These are phyloP conservation scores for Aphis craccivora DNA, from an alignment of 1,140 invertebrate species.

Conservation along the genomic window DNA sequence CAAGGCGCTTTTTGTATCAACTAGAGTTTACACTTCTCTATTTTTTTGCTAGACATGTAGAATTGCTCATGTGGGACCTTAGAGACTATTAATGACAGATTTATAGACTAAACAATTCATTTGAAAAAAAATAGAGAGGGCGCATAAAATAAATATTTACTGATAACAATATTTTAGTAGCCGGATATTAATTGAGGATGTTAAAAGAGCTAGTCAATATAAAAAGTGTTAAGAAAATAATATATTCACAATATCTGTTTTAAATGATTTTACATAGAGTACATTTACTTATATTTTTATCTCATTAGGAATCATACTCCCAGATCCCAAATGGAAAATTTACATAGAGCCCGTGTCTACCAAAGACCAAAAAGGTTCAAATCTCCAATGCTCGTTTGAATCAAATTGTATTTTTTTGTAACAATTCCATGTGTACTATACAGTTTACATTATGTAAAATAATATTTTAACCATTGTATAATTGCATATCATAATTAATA, in stretches of 20 bases:
- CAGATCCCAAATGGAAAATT: background rate
- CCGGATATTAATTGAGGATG: constrained; percentile 18
- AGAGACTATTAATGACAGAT: constrained; percentile 44
- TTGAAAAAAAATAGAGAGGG: constrained; percentile 19
- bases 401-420: background rate
- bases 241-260: background rate
- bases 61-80: background rate
- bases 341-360: background rate
- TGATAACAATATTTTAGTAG: constrained; percentile 6
- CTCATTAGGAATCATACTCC: background rate
- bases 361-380: background rate
- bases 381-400: background rate
- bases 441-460: too few species aligned
- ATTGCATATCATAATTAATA: background rate
- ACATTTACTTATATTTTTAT: background rate
- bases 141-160: constrained; percentile 22
- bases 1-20: constrained; percentile 16
- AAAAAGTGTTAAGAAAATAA: background rate
- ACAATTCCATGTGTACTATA: background rate
- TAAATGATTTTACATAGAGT: background rate
- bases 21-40: background rate
- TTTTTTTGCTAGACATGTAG: constrained; percentile 26
- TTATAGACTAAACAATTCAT: constrained; percentile 36
- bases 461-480: too few species aligned
- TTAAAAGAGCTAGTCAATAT: background rate